A percentile compares a stretch with the other conserved stretches of the same genome.
Evolutionary conservation across 92 coral and sea anemone genomes (phyloP).

Genomic region (Pocillopora meandrina): DNA sequence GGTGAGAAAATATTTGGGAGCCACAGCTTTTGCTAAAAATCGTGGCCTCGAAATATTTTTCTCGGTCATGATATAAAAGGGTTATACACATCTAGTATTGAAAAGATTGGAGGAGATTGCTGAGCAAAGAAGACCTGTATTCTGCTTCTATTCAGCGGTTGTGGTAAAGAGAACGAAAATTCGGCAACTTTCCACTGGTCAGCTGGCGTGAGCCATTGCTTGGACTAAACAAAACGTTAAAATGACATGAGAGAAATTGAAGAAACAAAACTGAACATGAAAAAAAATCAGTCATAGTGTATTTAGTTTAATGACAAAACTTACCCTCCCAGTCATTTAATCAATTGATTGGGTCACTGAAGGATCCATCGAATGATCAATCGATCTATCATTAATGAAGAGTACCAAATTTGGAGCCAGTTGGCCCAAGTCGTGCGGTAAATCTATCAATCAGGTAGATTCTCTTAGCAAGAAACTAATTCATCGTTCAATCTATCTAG

Average conservation of each 20-base stretch:
- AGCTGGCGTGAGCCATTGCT: constrained; percentile 20
- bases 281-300: not conserved
- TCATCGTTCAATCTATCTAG: no score
- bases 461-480: no score
- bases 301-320: not conserved
- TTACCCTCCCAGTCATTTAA: not conserved
- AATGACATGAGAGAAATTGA: not conserved
- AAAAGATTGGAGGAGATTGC: no score
- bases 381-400: not conserved
- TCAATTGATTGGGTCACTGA: not conserved
- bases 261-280: not conserved
- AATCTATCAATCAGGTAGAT: no score
- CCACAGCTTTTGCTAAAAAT: no score
- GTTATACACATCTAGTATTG: no score
- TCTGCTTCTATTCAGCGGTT: constrained; percentile 10
- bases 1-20: no score
- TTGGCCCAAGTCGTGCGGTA: no score
- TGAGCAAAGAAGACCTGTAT: not conserved
- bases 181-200: constrained; percentile 24
- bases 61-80: no score
- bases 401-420: no score
- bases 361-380: not conserved
- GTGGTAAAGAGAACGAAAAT: constrained; percentile 11
- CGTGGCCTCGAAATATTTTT: no score
- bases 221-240: constrained; percentile 15